phyloP scores from a whole-genome alignment of 30 jellyfish, hydroid and myxozoan genomes.

The Euphysa ruthae region DNA sequence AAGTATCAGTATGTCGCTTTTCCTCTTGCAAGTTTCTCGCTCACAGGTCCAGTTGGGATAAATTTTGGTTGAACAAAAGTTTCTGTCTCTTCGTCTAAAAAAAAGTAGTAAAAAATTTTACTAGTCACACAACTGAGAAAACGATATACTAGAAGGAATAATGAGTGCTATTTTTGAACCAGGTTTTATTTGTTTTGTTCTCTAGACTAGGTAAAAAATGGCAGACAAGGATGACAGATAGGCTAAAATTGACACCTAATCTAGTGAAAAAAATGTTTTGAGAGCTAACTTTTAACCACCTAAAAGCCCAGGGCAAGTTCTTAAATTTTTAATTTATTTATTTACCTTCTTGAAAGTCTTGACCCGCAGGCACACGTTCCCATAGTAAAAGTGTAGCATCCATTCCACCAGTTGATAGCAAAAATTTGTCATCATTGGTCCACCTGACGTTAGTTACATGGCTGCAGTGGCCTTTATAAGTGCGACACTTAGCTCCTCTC shows the following conservation, averaged over 20 bases:
- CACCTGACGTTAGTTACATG: slow-evolving; percentile 92
- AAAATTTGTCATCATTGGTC: slow-evolving; percentile 58
- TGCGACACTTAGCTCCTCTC: slow-evolving; percentile 72
- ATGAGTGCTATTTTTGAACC: too few species aligned
- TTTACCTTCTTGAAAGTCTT: slow-evolving; percentile 16
- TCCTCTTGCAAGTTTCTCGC: slow-evolving; percentile 52
- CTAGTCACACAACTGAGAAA: too few species aligned
- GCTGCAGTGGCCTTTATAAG: slow-evolving; percentile 85
- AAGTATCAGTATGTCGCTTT: slow-evolving; percentile 51
- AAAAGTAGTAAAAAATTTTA: background rate
- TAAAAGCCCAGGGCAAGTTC: too few species aligned
- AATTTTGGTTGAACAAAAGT: slow-evolving; percentile 66
- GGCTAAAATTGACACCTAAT: too few species aligned
- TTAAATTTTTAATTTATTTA: too few species aligned
- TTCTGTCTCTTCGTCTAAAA: slow-evolving; percentile 43
- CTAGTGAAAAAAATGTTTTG: too few species aligned
- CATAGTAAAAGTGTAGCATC: slow-evolving; percentile 82
- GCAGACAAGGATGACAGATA: too few species aligned
- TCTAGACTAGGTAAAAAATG: too few species aligned
- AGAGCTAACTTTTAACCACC: too few species aligned
- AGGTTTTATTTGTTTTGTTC: too few species aligned
- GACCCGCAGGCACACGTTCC: slow-evolving; percentile 74
- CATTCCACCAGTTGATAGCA: slow-evolving; percentile 80
- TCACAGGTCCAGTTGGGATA: slow-evolving; percentile 83
- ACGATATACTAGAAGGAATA: too few species aligned